Conservation (phyloP, 2,113 vertebrate species). For the Mustela lutreola region DNA sequence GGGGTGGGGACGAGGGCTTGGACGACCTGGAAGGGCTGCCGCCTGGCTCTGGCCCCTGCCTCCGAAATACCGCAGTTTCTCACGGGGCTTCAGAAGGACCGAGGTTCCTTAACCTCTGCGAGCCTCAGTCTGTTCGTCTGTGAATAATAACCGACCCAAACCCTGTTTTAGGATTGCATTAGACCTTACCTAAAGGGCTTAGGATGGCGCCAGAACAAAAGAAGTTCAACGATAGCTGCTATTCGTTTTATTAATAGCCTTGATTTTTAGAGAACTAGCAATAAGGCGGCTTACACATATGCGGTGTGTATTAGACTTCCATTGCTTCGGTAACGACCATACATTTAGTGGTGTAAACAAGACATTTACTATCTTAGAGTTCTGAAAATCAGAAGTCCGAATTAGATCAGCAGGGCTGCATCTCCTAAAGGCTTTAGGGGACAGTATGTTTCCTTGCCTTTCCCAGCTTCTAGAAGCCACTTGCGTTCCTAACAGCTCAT, state of each 20-base stretch:
- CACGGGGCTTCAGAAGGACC: neutral
- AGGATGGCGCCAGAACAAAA: neutral
- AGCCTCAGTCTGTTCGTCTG: neutral
- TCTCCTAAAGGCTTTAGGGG: neutral
- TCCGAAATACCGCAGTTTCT: neutral
- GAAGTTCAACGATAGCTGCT: neutral
- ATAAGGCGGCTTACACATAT: neutral
- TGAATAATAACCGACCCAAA: neutral
- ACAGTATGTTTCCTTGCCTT: neutral
- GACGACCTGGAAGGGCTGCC: neutral
- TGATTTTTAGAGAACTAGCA: constrained; percentile 6
- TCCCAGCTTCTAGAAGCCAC: neutral
- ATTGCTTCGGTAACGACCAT: neutral
- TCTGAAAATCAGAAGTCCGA: neutral
- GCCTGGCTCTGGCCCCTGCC: neutral
- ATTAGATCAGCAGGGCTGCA: neutral
- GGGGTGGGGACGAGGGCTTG: neutral
- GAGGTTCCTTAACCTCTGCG: neutral
- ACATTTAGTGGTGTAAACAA: neutral
- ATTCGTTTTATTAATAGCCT: neutral
- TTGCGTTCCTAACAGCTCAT: neutral
- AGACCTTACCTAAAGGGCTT: neutral
- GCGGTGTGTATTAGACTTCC: neutral
- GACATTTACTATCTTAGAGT: neutral
- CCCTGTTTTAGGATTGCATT: neutral